Percentiles rank a stretch among this genome's conserved stretches.
These are phyloP conservation scores for Lophotriccus pileatus DNA, from an alignment of 2,797 vertebrate species.

Conservation along the genomic window DNA sequence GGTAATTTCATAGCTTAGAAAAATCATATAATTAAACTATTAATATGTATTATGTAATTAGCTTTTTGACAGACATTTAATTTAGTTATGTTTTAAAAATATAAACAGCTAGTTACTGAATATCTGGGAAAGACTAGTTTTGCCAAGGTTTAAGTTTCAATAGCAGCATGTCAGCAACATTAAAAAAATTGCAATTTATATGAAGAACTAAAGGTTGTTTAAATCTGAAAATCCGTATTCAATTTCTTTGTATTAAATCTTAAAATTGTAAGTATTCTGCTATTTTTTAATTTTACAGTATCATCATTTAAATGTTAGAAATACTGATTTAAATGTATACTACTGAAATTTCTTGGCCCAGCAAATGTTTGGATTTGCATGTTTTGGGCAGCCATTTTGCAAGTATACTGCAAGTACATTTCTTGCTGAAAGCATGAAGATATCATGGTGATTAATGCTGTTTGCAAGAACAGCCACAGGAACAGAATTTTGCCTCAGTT, in stretches of 20 bases:
- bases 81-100: conserved; percentile 32
- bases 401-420: background rate
- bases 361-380: background rate
- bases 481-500: background rate
- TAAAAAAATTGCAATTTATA: background rate
- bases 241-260: background rate
- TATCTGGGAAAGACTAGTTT: background rate
- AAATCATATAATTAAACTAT: conserved; percentile 28
- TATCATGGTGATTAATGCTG: background rate
- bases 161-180: background rate
- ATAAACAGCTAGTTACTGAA: conserved; percentile 24
- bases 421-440: background rate
- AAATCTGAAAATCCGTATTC: background rate
- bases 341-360: background rate
- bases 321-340: background rate
- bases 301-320: background rate
- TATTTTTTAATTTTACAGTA: background rate
- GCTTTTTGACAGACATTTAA: conserved; percentile 40
- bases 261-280: background rate
- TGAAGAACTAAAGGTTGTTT: background rate
- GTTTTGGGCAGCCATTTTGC: background rate
- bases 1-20: conserved; percentile 25
- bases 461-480: background rate
- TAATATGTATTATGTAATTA: conserved; percentile 37
- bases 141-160: background rate